Conservation (phyloP, 1,140 invertebrate species). For the Ectropis grisescens region DNA sequence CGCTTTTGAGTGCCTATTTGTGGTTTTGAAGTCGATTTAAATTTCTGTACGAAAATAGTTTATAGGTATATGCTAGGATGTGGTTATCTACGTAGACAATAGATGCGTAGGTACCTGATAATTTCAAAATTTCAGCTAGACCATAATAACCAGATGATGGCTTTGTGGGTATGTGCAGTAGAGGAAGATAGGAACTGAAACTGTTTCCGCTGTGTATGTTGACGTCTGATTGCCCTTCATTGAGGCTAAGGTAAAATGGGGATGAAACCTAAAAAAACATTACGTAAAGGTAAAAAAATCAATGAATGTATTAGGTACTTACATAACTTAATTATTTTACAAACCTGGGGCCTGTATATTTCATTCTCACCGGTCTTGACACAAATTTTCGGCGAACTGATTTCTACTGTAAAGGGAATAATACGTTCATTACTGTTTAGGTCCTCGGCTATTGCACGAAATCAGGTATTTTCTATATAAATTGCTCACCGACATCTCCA, state of each 20-base stretch:
- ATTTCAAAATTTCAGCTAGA: constrained; percentile 63
- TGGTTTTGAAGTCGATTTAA: too few relatives aligned
- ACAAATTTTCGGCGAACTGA: constrained; percentile 71
- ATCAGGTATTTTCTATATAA: too few relatives aligned
- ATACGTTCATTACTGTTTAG: constrained; percentile 1
- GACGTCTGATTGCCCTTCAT: constrained; percentile 72
- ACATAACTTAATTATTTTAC: not conserved
- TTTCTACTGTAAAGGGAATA: constrained; percentile 66
- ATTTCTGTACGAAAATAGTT: too few relatives aligned
- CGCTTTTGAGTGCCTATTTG: too few relatives aligned
- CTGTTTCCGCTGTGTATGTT: constrained; percentile 69
- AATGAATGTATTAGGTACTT: not conserved
- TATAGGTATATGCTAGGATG: too few relatives aligned
- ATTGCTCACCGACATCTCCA: constrained; percentile 73
- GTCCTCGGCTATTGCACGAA: too few relatives aligned
- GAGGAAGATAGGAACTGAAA: constrained; percentile 48
- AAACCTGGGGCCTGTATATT: constrained; percentile 73
- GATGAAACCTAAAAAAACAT: constrained; percentile 63
- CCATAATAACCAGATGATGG: constrained; percentile 65
- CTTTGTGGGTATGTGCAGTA: constrained; percentile 74
- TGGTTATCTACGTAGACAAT: too few relatives aligned
- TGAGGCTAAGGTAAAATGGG: constrained; percentile 72
- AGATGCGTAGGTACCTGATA: constrained; percentile 34
- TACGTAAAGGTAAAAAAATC: too few relatives aligned
- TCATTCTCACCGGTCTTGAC: constrained; percentile 72